phyloP scores from a whole-genome alignment of 1,140 invertebrate genomes.

The Sycophila sp. region DNA sequence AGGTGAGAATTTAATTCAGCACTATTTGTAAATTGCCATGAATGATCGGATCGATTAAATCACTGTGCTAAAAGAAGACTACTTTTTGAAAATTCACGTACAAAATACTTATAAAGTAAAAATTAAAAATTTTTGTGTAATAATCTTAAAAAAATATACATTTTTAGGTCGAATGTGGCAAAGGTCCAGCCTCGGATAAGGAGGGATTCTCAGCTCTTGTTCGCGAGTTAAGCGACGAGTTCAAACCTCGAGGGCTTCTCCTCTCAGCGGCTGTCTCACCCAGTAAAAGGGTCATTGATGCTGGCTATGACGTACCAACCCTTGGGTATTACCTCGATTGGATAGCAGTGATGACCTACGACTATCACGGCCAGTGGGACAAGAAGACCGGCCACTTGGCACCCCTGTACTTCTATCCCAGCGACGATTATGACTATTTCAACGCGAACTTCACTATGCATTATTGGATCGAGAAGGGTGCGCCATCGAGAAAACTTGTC shows the following conservation, averaged over 20 bases:
- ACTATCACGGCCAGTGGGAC: constrained; percentile 85
- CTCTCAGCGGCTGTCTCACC: constrained; percentile 71
- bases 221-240: constrained; percentile 68
- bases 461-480: constrained; percentile 83
- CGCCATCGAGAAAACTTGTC: constrained; percentile 78
- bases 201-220: constrained; percentile 66
- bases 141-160: too few species aligned
- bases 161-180: constrained; percentile 68
- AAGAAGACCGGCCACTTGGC: constrained; percentile 84
- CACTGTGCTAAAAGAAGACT: too few species aligned
- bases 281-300: constrained; percentile 66
- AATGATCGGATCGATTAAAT: too few species aligned
- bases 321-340: constrained; percentile 81
- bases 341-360: constrained; percentile 89
- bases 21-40: too few species aligned
- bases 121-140: too few species aligned
- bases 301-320: constrained; percentile 78
- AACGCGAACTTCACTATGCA: constrained; percentile 85
- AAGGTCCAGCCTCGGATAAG: constrained; percentile 70
- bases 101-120: too few species aligned
- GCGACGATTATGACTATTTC: constrained; percentile 76
- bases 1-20: constrained; percentile 60
- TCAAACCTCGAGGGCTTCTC: constrained; percentile 65
- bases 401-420: constrained; percentile 78
- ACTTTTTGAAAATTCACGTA: too few species aligned